Percentiles rank a stretch among this genome's conserved stretches.
phyloP scores from a whole-genome alignment of 2,888 invertebrate species.

The Tetragnatha montana region DNA sequence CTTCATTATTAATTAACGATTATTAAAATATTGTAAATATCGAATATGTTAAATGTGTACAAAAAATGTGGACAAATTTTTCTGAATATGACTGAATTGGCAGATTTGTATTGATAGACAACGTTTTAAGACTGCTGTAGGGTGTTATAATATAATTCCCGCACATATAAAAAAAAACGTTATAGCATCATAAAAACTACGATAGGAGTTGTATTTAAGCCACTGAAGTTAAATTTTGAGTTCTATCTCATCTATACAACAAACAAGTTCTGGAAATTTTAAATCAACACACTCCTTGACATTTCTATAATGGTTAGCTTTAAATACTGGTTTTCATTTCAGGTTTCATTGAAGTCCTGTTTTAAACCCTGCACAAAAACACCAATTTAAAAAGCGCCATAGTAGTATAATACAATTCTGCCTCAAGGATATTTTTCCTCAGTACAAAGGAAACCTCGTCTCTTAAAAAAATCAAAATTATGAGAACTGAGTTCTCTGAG shows the following conservation, averaged over 20 bases:
- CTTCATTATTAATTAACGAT: too few species aligned
- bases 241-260: not conserved
- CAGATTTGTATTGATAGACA: too few species aligned
- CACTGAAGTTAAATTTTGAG: too few species aligned
- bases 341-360: not conserved
- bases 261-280: not conserved
- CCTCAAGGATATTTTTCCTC: not conserved
- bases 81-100: too few species aligned
- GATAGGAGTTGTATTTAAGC: too few species aligned
- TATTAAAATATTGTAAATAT: too few species aligned
- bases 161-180: too few species aligned
- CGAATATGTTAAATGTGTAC: too few species aligned
- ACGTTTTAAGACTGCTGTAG: too few species aligned
- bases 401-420: not conserved
- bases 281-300: not conserved
- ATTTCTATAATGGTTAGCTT: not conserved
- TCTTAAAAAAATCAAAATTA: not conserved
- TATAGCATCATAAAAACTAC: too few species aligned
- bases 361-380: not conserved
- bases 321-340: not conserved
- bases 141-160: too few species aligned
- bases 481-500: not conserved
- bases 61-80: too few species aligned
- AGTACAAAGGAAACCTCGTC: not conserved
- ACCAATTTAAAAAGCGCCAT: not conserved